Evolutionary conservation across 2,113 vertebrate species (phyloP), one percentile per base, ranked within the genome.

Genomic region (Jacana jacana): DNA sequence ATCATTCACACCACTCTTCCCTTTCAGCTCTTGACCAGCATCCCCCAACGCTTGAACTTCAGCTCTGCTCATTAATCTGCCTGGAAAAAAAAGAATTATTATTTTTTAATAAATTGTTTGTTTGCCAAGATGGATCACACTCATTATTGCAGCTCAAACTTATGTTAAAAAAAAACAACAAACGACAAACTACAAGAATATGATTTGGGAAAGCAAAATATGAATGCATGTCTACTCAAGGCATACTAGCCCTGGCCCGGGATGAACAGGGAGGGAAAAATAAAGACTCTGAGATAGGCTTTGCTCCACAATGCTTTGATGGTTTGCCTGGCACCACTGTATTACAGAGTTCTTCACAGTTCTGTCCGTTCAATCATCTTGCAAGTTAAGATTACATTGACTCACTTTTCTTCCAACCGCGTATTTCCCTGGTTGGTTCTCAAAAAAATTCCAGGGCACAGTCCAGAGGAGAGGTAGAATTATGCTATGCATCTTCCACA

Each of bases 51-150:
- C 93, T 30, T 71, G 73, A 81, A 60, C 69, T 79, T 96, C 89
- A 86, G 55, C 40, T 97, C 87, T 97, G 85, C 95, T 97, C 95
- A 98, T 95, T 87, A 98, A 94, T 91, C 97, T 97, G 69, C 98
- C 98, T 98, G 79, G 64, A 96, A 96, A 68, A 93, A 88, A 96
- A 79, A 79, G 6, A 30, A 77, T 23, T 15, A 51, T 63, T 69
- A 73, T 51, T 28, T 39, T 61, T 79, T 46, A 42, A 46, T 46
- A 46, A 42, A 42, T 24, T 46, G 37, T 40, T 42, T 61, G 27
- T 66, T 92, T 88, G 39, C 64, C 42, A 42, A 75, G 28, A n/a
- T 33, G 30, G 27, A 9, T 77, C 68, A 80, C 22, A 30, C 10
- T 70, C 30, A 44, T 15, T 65, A 48, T 7, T 4, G 7, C 17